Percentiles rank a stretch among this genome's conserved stretches.
Conservation (phyloP, 2,888 invertebrate genomes). For the Synergus japonicus region DNA sequence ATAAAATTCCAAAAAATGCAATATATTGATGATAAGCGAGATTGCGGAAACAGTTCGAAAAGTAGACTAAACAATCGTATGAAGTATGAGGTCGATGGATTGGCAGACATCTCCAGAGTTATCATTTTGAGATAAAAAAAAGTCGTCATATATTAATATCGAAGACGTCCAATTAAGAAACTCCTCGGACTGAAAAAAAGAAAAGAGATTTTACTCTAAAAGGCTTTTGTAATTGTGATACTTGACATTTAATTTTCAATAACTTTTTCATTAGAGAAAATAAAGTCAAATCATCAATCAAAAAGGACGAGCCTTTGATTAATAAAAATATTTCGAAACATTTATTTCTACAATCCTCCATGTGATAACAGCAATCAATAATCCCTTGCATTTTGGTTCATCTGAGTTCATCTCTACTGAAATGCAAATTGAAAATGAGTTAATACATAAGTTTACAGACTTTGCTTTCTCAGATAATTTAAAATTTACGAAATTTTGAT, state of each 20-base stretch:
- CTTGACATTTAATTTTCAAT: neutral
- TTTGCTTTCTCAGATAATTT: neutral
- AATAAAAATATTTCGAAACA: too few species aligned
- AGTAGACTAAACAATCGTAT: conserved; percentile 36
- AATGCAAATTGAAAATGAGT: neutral
- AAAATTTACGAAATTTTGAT: neutral
- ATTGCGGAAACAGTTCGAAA: conserved; percentile 14
- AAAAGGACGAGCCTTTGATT: too few species aligned
- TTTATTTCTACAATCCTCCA: neutral
- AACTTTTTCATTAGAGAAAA: too few species aligned
- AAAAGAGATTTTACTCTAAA: neutral
- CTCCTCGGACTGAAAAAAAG: neutral
- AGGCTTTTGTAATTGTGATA: neutral
- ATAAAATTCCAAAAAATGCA: conserved; percentile 1
- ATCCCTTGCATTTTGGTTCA: neutral
- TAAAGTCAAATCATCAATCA: too few species aligned
- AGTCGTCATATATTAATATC: neutral
- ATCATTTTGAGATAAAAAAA: conserved; percentile 22
- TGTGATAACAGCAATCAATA: neutral
- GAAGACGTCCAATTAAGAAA: conserved; percentile 1
- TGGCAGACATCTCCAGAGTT: conserved; percentile 3
- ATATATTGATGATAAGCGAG: neutral
- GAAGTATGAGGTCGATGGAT: conserved; percentile 31
- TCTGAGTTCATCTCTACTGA: neutral
- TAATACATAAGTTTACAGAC: neutral